Evolutionary conservation across 2,113 vertebrate species (phyloP), one percentile per base, ranked within the genome.

Genomic region (Micromys minutus): DNA sequence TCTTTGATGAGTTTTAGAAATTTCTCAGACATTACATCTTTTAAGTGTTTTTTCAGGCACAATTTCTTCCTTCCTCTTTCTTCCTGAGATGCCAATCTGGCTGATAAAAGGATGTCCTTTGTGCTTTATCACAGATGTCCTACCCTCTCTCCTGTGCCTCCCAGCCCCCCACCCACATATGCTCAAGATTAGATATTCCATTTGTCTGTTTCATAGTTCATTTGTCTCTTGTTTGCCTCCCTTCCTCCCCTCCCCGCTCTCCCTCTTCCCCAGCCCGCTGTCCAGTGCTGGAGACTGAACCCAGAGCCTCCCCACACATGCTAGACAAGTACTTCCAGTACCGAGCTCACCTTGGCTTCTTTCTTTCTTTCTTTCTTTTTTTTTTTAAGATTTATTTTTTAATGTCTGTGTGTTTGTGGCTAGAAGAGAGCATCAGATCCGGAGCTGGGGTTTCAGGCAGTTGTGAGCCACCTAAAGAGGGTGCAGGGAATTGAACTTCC

Each of bases 1-100:
- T 65, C 71, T 96, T 87, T 69, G 55, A 91, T 93, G 55, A 39
- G 15, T 93, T 93, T 87, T 79, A 42, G 39, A 85, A 87, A 72
- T 91, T 91, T 93, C 63, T 93, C 76, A 93, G 71, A 88, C 7
- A 29, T 92, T 87, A 3, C n/a, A 19, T 88, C n/a, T 91, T 65
- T 50, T 45, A 76, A 17, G 34, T 88, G 59, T 39, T 85, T 4
- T 72, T 93, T 85, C 57, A 71, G 65, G 57, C 26, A 12, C 16
- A 0, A 63, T n/a, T 86, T 95, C 80, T 47, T 52, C 15, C 31
- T 57, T 84, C 31, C 26, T n/a, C 5, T 45, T 34, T 22, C 19
- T 42, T 59, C 72, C 9, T 31, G 85, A 67, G 72, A 89, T 5
- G 36, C 34, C 4, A 59, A 59, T 72, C 67, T 87, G 42, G 24